Conservation (phyloP, 2,888 invertebrate genomes). For the Thysanoteuthis rhombus region DNA sequence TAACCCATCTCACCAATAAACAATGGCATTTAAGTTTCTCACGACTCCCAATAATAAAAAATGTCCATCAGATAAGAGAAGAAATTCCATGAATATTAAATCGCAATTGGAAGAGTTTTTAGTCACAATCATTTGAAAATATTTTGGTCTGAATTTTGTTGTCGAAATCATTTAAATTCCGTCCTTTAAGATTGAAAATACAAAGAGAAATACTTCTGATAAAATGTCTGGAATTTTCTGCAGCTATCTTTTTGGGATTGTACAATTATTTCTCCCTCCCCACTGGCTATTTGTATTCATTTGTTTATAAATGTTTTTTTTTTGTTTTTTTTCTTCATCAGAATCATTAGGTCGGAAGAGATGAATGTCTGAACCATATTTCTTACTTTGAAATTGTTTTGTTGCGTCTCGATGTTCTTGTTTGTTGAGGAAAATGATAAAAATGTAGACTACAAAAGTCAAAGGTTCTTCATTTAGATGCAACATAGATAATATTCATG, state of each 20-base stretch:
- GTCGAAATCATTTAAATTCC: too few species aligned
- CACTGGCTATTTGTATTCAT: not conserved
- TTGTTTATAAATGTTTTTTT: not conserved
- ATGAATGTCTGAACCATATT: not conserved
- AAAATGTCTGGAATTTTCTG: too few species aligned
- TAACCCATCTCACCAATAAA: not conserved
- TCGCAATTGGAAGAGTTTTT: too few species aligned
- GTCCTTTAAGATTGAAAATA: too few species aligned
- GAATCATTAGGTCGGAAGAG: not conserved
- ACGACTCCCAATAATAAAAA: not conserved
- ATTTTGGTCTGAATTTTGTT: too few species aligned
- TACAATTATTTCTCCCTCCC: too few species aligned
- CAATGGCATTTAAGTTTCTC: not conserved
- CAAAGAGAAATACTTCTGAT: too few species aligned
- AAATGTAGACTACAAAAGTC: not conserved
- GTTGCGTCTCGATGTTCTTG: not conserved
- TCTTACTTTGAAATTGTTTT: not conserved
- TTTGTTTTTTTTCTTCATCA: not conserved
- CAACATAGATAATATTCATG: not conserved
- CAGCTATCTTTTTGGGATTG: too few species aligned
- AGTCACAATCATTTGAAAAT: too few species aligned
- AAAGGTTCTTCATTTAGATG: not conserved
- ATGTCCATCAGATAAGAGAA: not conserved
- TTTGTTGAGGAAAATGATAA: not conserved
- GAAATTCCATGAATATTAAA: not conserved